Conservation (phyloP, 2,888 invertebrate species). For the Vanessa cardui region DNA sequence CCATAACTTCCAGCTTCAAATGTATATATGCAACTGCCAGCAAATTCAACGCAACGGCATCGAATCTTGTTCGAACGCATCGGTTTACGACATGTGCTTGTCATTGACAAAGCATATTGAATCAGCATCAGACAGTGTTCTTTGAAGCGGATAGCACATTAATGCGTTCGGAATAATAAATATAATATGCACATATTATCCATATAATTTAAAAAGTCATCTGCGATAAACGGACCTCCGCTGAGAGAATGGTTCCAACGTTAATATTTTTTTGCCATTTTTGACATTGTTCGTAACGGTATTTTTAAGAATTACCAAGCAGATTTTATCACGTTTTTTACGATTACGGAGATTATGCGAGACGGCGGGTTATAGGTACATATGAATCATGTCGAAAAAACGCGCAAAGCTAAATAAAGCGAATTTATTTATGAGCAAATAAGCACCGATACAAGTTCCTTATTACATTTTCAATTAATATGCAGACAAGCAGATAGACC, state of each 20-base stretch:
- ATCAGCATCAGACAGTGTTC: slow-evolving; percentile 27
- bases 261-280: slow-evolving; percentile 7
- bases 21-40: slow-evolving; percentile 22
- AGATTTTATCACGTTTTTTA: slow-evolving; percentile 34
- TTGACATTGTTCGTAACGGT: slow-evolving; percentile 24
- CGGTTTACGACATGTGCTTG: slow-evolving; percentile 30
- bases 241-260: slow-evolving; percentile 3
- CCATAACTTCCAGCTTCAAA: slow-evolving; percentile 10
- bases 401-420: slow-evolving; percentile 1
- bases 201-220: slow-evolving; percentile 15
- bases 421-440: slow-evolving; percentile 8
- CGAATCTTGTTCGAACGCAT: slow-evolving; percentile 30
- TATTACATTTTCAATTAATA: not conserved
- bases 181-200: slow-evolving; percentile 14
- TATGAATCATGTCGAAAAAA: slow-evolving; percentile 28
- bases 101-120: slow-evolving; percentile 39
- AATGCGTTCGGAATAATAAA: slow-evolving; percentile 36
- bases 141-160: slow-evolving; percentile 33
- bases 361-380: slow-evolving; percentile 16
- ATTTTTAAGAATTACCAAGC: slow-evolving; percentile 31
- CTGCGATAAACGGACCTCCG: slow-evolving; percentile 9
- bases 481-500: not conserved
- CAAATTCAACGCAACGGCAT: slow-evolving; percentile 17
- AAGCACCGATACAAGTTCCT: not conserved
- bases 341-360: slow-evolving; percentile 28